Base-by-base conservation (phyloP, 2,113 vertebrate genomes). In the Chitala chitala region DNA sequence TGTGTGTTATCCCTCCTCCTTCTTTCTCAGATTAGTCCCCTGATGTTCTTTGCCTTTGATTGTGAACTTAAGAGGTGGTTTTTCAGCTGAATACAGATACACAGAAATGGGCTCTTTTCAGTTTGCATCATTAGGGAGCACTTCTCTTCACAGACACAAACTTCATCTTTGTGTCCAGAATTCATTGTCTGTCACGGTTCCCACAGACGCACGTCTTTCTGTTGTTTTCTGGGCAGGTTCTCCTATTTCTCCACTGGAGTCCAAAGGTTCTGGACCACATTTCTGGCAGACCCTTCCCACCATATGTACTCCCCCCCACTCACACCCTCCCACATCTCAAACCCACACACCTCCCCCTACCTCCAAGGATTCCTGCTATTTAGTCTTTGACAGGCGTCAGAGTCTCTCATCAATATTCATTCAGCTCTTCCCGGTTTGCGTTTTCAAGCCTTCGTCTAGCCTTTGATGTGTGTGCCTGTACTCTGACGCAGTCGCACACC, bases 351-450 rank as follows among this genome's bases (percentile, higher is more conserved):
- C 36, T 12, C 40, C 38, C 8, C 38, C 17, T n/a, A 44, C 3
- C 20, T 24, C 10, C 22, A 33, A 29, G 53, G 54, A 56, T 29
- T 46, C 33, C 55, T 17, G 1, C 40, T 59, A 15, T 59, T 73
- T 73, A 26, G 17, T 58, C 20, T 53, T 48, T 51, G 65, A 70
- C 44, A 70, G 8, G 33, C 61, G 1, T 42, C 29, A 20, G 61
- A 64, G 33, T 38, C 48, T 29, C 56, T 73, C 22, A 24, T 54
- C 8, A 51, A 51, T 65, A 53, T 51, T 64, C n/a, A 54, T 51
- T 9, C 4, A 6, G 22, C 24, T 36, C 20, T 8, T n/a, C 12
- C 17, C 3, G 5, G 36, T 13, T 9, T 9, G 6, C 56, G 36
- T 71, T 54, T 15, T 58, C 46, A 51, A 54, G 20, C 72, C 59